These are phyloP conservation scores for Chromoteleia sp. DNA, from an alignment of 2,888 invertebrate species.

Conservation along the genomic window DNA sequence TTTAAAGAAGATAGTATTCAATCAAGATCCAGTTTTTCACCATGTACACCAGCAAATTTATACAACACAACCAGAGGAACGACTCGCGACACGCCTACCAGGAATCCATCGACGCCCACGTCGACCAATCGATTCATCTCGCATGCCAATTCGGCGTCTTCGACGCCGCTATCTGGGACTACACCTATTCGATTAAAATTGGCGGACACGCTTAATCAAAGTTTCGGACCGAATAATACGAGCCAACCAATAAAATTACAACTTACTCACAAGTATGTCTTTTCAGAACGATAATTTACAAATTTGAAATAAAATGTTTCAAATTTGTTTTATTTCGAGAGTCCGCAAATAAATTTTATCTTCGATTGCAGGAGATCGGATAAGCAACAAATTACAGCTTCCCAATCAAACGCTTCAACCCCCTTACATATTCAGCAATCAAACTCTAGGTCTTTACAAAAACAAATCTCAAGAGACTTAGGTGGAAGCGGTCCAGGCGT, in stretches of 20 bases:
- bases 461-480: constrained; percentile 84
- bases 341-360: not conserved
- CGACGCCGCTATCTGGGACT: constrained; percentile 75
- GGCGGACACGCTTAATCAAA: constrained; percentile 78
- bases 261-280: constrained; percentile 77
- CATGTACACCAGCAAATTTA: constrained; percentile 81
- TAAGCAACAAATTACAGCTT: constrained; percentile 73
- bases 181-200: constrained; percentile 79
- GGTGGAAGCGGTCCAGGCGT: constrained; percentile 80
- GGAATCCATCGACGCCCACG: constrained; percentile 79
- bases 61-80: constrained; percentile 79
- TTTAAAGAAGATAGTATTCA: constrained; percentile 61
- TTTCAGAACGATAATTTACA: constrained; percentile 23
- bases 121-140: constrained; percentile 80
- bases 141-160: constrained; percentile 75
- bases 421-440: constrained; percentile 80
- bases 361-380: constrained; percentile 77
- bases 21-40: constrained; percentile 80
- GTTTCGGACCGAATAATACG: constrained; percentile 73
- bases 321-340: too few relatives aligned
- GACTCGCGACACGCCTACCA: constrained; percentile 76
- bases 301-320: too few relatives aligned
- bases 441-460: constrained; percentile 86
- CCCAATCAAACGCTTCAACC: constrained; percentile 53
- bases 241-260: constrained; percentile 81